A percentile compares a stretch with the other conserved stretches of the same genome.
Evolutionary conservation across 2,888 invertebrate species (phyloP).

Genomic region (Coronaproctus castanopsis): DNA sequence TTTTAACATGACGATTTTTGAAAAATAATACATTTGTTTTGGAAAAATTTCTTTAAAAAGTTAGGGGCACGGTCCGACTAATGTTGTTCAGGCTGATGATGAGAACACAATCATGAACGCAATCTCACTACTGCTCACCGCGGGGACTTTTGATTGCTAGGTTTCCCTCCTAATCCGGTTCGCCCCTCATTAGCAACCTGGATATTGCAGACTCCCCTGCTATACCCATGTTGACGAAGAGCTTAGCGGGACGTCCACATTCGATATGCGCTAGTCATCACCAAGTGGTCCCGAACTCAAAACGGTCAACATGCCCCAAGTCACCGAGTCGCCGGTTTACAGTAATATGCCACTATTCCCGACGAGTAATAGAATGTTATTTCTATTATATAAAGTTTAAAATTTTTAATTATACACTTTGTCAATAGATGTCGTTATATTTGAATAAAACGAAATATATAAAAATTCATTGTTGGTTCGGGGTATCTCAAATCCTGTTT

Average conservation of each 20-base stretch:
- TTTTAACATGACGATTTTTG: too few relatives aligned
- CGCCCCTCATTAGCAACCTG: conserved; percentile 94
- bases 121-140: conserved; percentile 96
- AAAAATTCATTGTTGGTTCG: too few relatives aligned
- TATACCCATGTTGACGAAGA: conserved; percentile 87
- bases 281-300: conserved; percentile 72
- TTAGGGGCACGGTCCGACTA: conserved; percentile 36
- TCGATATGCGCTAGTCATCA: conserved; percentile 49
- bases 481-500: too few relatives aligned
- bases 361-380: conserved; percentile 27
- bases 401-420: too few relatives aligned
- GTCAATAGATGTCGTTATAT: too few relatives aligned
- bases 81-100: conserved; percentile 68
- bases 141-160: conserved; percentile 99
- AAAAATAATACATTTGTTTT: too few relatives aligned
- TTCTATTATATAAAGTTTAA: background rate
- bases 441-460: too few relatives aligned
- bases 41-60: too few relatives aligned
- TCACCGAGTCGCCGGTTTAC: conserved; percentile 96
- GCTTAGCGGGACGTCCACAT: conserved; percentile 93
- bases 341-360: conserved; percentile 92
- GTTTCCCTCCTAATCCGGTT: conserved; percentile 97
- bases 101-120: conserved; percentile 86
- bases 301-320: conserved; percentile 72
- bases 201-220: conserved; percentile 61